Evolutionary conservation across 2,113 vertebrate species (phyloP), one percentile per base, ranked within the genome.

Genomic region (Epinephelus lanceolatus): DNA sequence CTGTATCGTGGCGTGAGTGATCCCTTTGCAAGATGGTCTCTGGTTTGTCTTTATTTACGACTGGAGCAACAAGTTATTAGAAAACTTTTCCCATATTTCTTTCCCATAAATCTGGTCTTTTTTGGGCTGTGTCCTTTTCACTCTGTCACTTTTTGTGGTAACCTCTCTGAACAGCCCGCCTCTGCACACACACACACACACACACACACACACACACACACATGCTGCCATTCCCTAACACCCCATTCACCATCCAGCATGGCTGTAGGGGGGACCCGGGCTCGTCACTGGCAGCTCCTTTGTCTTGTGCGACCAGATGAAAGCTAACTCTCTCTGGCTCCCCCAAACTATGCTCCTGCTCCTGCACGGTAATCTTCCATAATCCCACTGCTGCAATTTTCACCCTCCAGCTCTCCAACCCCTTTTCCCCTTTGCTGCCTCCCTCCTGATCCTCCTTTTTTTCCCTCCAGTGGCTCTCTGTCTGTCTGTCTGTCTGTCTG

Each of bases 341-440:
- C 66, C 79, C 85, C 89, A 89, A 92, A 91, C n/a, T 21, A 23
- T 92, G 90, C 84, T 87, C 57, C 86, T 85, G 89, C 81, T 90
- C 49, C 93, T 83, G 85, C 88, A 74, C 72, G 6, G 81, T 94
- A 94, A 94, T 93, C 91, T 89, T 85, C 84, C 81, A 90, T 93
- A 95, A 94, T 94, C 91, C 90, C 45, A 40, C 88, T 80, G 70
- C 90, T 86, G 89, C 90, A 90, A 89, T 90, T 92, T 90, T 89
- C 85, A 85, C 80, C 85, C 85, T 81, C 25, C 78, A 83, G 80
- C 81, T 80, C 72, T 73, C 53, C 80, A 90, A 45, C 6, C 25
- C 47, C 30, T 65, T 65, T 80, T 49, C 59, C 42, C 70, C 51
- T 67, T 53, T 40, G 37, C 67, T 76, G 18, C 55, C 56, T 71